Percentiles rank a stretch among this genome's conserved stretches.
phyloP scores from a whole-genome alignment of 2,888 invertebrate genomes.

The Andrena bicolor region DNA sequence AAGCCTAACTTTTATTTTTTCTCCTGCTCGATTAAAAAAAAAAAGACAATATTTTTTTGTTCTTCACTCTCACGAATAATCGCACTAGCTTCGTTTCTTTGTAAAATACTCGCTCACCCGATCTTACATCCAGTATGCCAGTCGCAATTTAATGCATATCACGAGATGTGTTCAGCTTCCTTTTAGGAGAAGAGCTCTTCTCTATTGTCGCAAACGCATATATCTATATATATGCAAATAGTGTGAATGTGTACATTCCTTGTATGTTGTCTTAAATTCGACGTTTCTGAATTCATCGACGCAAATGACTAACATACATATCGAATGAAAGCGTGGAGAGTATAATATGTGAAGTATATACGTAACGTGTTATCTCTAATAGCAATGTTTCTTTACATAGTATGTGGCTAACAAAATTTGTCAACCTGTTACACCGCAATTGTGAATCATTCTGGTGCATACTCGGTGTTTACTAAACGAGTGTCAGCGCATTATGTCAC shows the following conservation, averaged over 20 bases:
- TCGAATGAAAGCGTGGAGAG: neutral
- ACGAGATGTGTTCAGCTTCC: conserved; percentile 27
- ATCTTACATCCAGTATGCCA: conserved; percentile 70
- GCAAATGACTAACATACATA: neutral
- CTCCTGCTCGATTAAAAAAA: conserved; percentile 63
- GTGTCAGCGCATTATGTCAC: neutral
- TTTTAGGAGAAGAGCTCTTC: conserved; percentile 32
- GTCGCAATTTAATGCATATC: conserved; percentile 49
- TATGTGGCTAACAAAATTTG: conserved; percentile 48
- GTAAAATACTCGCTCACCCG: conserved; percentile 62
- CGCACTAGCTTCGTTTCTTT: conserved; percentile 74
- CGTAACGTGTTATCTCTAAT: neutral
- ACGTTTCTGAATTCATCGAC: neutral
- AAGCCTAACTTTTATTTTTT: conserved; percentile 81
- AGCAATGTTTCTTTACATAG: conserved; percentile 8
- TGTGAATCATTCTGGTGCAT: conserved; percentile 23
- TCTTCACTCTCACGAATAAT: conserved; percentile 64
- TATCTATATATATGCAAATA: neutral
- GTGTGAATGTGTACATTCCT: neutral
- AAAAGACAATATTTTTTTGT: conserved; percentile 60
- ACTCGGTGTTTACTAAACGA: conserved; percentile 19
- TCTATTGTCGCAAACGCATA: neutral
- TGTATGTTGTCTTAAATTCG: neutral
- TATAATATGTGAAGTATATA: neutral
- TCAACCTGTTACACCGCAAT: conserved; percentile 11